Evolutionary conservation across 1,140 invertebrate genomes (phyloP).

Genomic region (Psix sp.): DNA sequence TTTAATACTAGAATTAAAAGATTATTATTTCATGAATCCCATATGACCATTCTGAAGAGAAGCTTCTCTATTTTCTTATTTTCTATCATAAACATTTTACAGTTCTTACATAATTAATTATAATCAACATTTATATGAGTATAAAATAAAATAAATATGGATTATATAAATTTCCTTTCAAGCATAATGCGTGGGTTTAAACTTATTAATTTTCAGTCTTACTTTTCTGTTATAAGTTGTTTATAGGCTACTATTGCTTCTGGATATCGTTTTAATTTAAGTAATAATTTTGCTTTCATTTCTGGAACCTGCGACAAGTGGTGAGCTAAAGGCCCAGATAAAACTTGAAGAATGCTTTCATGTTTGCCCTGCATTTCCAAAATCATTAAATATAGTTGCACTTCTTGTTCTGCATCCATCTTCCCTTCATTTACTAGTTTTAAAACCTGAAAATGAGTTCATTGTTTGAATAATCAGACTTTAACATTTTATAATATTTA

Average conservation of each 20-base stretch:
- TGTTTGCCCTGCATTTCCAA: constrained; percentile 90
- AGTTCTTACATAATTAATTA: no score
- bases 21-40: no score
- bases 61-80: no score
- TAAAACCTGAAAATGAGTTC: constrained; percentile 80
- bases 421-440: constrained; percentile 93
- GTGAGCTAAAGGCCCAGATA: constrained; percentile 85
- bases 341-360: constrained; percentile 87
- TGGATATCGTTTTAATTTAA: constrained; percentile 84
- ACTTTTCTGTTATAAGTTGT: constrained; percentile 83
- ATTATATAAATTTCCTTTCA: no score
- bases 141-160: no score
- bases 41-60: no score
- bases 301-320: constrained; percentile 79
- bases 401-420: constrained; percentile 95
- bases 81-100: no score
- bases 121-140: background rate
- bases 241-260: constrained; percentile 84
- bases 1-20: no score
- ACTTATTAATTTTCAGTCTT: constrained; percentile 67
- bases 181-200: no score
- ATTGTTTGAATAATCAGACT: background rate
- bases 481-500: background rate
- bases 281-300: constrained; percentile 85
- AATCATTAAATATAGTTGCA: constrained; percentile 93